Conservation (phyloP, 2,113 vertebrate species). For the Peromyscus californicus region DNA sequence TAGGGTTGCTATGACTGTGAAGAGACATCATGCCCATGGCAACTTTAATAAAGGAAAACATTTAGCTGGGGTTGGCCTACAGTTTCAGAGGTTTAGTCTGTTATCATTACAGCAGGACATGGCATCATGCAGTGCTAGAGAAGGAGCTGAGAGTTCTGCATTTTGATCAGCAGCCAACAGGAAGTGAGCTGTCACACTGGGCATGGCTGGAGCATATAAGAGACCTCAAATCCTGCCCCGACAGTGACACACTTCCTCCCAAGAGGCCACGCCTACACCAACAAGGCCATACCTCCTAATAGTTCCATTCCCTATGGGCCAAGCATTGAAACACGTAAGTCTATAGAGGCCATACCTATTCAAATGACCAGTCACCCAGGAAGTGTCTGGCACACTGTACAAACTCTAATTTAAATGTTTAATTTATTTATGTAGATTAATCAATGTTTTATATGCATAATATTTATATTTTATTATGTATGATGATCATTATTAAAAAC, state of each 20-base stretch:
- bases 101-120: not conserved
- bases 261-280: not conserved
- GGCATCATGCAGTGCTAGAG: not conserved
- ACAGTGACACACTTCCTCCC: not conserved
- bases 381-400: not conserved
- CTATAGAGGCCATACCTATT: not conserved
- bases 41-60: not conserved
- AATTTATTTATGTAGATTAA: not conserved
- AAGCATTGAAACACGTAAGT: not conserved
- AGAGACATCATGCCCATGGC: rapidly evolving
- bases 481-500: not conserved
- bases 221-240: not conserved
- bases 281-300: not conserved
- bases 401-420: not conserved
- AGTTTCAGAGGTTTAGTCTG: not conserved
- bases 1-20: not conserved
- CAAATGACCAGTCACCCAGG: not conserved
- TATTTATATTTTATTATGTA: not conserved
- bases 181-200: not conserved
- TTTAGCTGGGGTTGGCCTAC: not conserved
- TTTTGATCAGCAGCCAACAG: not conserved
- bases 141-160: not conserved
- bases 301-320: not conserved
- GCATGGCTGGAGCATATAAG: not conserved
- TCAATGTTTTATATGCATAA: not conserved